Base-by-base conservation (phyloP, 2,888 invertebrate species). In the Melinaea marsaeus region DNA sequence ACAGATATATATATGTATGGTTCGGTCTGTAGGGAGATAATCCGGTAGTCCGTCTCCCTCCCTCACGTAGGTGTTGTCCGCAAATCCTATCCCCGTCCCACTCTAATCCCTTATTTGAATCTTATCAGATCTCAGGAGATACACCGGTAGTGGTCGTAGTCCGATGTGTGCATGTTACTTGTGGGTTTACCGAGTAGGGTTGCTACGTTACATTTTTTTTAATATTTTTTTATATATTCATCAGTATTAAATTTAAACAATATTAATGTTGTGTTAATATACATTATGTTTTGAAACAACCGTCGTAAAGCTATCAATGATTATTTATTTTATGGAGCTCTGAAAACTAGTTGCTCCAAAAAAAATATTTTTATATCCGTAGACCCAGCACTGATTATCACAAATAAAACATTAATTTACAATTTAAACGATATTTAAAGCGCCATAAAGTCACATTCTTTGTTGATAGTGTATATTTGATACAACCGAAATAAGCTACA, bases 51-150 rank as follows among this genome's bases (percentile, higher is more conserved):
- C 70, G 69, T 88, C 88, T 71, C 82, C 61, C 79, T 90, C 81
- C 58, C 78, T 79, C 90, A 67, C 76, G 69, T 69, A 72, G 74
- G 73, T 75, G 76, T 74, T 73, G 74, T 75, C 79, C 77, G 86
- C 88, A 90, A 88, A 90, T 90, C 90, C 88, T 85, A 79, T 74
- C 72, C 73, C 70, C 79, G 77, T 87, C 87, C 83, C 81, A 64
- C 80, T 90, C 90, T 91, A 91, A 91, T 91, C 91, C 90, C 90
- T 91, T 91, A 91, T 91, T 91, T 91, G 91, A 91, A 91, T 91
- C 91, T 91, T 91, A 91, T 91, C 91, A 90, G 91, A 90, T 91
- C 90, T 88, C 88, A 80, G 84, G 88, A 90, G 88, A 86, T 86
- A 85, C 85, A 84, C 83, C 86, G 84, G 85, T 84, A 84, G 85